A percentile compares a stretch with the other conserved stretches of the same genome.
Conservation (phyloP, 1,140 invertebrate genomes). For the Oryctes rhinoceros region DNA sequence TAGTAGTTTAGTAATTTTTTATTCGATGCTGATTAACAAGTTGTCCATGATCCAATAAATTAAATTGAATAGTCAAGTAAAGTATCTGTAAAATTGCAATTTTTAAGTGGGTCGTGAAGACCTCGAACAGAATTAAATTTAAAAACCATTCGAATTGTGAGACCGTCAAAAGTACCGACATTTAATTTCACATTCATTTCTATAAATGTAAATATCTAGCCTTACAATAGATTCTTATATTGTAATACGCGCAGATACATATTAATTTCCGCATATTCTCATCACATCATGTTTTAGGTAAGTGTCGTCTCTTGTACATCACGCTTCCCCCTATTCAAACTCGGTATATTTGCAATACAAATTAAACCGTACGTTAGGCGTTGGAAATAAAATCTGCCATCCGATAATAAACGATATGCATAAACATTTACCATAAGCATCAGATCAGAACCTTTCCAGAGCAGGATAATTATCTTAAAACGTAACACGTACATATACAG, state of each 20-base stretch:
- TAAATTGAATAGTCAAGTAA: too few relatives aligned
- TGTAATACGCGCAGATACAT: constrained; percentile 22
- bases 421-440: constrained; percentile 36
- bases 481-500: neutral
- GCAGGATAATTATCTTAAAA: constrained; percentile 36
- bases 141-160: too few relatives aligned
- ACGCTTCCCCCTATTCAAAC: constrained; percentile 15
- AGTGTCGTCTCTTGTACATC: constrained; percentile 28
- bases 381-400: constrained; percentile 25
- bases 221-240: constrained; percentile 6
- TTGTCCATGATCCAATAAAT: too few relatives aligned
- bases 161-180: neutral
- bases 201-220: constrained; percentile 17
- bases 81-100: too few relatives aligned
- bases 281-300: constrained; percentile 27
- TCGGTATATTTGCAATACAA: constrained; percentile 30
- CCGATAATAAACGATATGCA: constrained; percentile 28
- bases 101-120: too few relatives aligned
- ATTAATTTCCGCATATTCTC: constrained; percentile 36
- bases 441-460: constrained; percentile 30
- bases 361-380: constrained; percentile 33
- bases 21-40: too few relatives aligned
- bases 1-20: too few relatives aligned
- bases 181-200: constrained; percentile 1
- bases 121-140: too few relatives aligned